Conservation (phyloP, 2,888 invertebrate species). For the Agriotes lineatus region DNA sequence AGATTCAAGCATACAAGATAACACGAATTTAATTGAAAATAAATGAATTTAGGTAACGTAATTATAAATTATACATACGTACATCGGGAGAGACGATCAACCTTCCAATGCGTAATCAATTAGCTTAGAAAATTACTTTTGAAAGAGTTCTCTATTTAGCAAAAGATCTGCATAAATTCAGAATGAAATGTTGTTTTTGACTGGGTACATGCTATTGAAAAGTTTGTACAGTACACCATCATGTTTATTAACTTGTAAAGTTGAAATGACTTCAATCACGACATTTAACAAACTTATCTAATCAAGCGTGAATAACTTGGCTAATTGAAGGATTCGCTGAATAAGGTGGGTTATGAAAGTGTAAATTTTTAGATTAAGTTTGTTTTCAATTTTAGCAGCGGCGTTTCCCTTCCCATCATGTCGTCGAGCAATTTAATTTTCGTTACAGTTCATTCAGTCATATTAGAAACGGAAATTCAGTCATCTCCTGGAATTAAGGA, state of each 20-base stretch:
- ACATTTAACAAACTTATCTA: conserved; percentile 24
- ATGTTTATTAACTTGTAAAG: conserved; percentile 1
- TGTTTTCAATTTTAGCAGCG: conserved; percentile 39
- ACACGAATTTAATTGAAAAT: too few species aligned
- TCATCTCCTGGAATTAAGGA: conserved; percentile 39
- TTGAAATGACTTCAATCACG: conserved; percentile 16
- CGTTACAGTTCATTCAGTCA: conserved; percentile 40
- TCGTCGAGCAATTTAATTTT: conserved; percentile 39
- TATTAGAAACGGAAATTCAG: conserved; percentile 40
- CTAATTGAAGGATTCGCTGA: conserved; percentile 35
- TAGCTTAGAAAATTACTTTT: too few species aligned
- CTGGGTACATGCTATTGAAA: too few species aligned
- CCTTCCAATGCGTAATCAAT: too few species aligned
- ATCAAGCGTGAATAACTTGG: conserved; percentile 24
- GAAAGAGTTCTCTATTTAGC: too few species aligned
- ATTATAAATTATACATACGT: too few species aligned
- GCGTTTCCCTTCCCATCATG: conserved; percentile 32
- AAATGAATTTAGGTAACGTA: too few species aligned
- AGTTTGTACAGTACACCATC: too few species aligned
- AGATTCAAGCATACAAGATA: too few species aligned
- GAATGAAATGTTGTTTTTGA: too few species aligned
- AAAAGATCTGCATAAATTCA: too few species aligned
- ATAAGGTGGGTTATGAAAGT: conserved; percentile 39
- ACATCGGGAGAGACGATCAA: too few species aligned
- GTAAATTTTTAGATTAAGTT: conserved; percentile 43